Conservation (phyloP, 2,888 invertebrate genomes). For the Drosophila conformis region DNA sequence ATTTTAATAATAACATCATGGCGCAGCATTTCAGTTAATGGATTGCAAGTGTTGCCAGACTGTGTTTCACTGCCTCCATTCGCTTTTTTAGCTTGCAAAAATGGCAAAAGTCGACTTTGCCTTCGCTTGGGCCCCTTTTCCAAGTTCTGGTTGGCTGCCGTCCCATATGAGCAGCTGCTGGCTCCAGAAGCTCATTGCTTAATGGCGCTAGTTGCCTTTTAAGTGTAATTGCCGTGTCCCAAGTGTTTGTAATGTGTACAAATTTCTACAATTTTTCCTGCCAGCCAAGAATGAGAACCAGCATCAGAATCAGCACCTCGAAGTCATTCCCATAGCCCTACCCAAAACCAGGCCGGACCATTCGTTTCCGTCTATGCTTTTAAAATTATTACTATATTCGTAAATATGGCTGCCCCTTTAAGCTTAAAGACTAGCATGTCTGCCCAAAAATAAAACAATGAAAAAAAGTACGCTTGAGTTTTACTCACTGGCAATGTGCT, state of each 20-base stretch:
- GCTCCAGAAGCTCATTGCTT: constrained; percentile 62
- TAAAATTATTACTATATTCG: constrained; percentile 78
- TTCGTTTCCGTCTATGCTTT: constrained; percentile 63
- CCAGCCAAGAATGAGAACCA: constrained; percentile 31
- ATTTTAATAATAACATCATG: constrained; percentile 72
- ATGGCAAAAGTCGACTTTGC: constrained; percentile 31
- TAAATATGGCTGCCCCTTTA: constrained; percentile 46
- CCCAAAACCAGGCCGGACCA: constrained; percentile 6
- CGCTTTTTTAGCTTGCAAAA: constrained; percentile 64
- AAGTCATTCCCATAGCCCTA: background rate
- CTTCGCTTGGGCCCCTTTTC: background rate
- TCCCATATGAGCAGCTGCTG: constrained; percentile 67
- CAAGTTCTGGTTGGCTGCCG: constrained; percentile 24
- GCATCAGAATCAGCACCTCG: background rate
- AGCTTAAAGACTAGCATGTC: constrained; percentile 31
- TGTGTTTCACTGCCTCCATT: constrained; percentile 24
- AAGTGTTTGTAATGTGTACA: constrained; percentile 75
- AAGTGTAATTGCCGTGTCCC: constrained; percentile 80
- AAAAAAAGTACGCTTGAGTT: constrained; percentile 25
- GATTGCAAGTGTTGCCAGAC: constrained; percentile 74
- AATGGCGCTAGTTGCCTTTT: constrained; percentile 77
- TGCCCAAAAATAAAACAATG: background rate
- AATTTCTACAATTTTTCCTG: constrained; percentile 63
- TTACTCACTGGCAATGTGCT: constrained; percentile 85
- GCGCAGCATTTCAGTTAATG: constrained; percentile 69